Conservation (phyloP, 2,888 invertebrate genomes). For the Octonoba sinensis region DNA sequence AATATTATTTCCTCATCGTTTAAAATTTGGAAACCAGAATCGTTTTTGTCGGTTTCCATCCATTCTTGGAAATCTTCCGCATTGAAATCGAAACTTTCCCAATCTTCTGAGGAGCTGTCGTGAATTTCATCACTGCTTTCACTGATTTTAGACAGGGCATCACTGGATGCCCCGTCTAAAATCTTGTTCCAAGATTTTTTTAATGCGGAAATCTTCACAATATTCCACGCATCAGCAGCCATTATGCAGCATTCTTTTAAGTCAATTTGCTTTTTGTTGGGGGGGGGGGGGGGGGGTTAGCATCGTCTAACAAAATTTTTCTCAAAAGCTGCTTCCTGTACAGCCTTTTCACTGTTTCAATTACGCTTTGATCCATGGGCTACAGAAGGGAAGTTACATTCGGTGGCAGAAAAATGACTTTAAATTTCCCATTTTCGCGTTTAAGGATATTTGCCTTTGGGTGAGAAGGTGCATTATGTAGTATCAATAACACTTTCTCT, state of each 20-base stretch:
- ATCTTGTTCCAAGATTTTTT: too few relatives aligned
- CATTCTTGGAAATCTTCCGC: slow-evolving; percentile 1
- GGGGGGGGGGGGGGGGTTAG: background rate
- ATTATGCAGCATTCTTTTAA: too few relatives aligned
- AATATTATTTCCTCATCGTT: background rate
- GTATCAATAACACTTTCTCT: too few relatives aligned
- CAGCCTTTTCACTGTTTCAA: too few relatives aligned
- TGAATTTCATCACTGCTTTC: slow-evolving; percentile 4
- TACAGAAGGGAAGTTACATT: slow-evolving; percentile 67
- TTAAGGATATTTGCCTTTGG: background rate
- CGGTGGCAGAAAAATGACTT: too few relatives aligned
- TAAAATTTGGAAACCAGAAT: background rate
- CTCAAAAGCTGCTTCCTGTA: too few relatives aligned
- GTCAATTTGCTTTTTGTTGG: background rate
- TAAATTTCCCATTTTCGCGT: background rate
- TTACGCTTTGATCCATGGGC: slow-evolving; percentile 48
- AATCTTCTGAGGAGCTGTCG: slow-evolving; percentile 1
- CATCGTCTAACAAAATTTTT: background rate
- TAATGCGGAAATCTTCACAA: background rate
- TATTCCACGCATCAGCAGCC: background rate
- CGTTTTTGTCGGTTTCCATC: background rate
- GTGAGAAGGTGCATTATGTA: too few relatives aligned
- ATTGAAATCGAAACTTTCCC: background rate
- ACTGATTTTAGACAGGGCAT: background rate
- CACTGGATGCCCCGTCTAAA: too few relatives aligned